Conservation (phyloP, 2,113 vertebrate species). For the Oreocharis arfaki region DNA sequence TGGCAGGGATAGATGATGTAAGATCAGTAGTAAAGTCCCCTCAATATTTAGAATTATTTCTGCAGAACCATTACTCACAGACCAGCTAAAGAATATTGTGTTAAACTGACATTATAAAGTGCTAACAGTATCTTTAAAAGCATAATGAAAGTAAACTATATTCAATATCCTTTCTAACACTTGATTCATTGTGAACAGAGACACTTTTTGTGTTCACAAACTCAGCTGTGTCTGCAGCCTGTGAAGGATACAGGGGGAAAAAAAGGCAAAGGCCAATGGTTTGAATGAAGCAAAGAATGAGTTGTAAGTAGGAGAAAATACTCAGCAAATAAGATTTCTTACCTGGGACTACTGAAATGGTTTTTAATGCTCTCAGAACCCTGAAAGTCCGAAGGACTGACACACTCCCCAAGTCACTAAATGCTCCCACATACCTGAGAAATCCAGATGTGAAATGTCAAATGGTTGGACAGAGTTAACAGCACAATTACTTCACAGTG, state of each 20-base stretch:
- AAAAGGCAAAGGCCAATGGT: not conserved
- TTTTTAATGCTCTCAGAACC: conserved; percentile 92
- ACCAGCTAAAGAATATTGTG: not conserved
- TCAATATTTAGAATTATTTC: not conserved
- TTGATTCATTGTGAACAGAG: conserved; percentile 70
- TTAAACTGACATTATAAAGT: not conserved
- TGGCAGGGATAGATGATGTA: not conserved
- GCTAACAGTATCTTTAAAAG: not conserved
- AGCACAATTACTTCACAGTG: not conserved
- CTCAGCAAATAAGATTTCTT: conserved; percentile 50
- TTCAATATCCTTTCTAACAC: conserved; percentile 60
- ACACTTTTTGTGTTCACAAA: conserved; percentile 73
- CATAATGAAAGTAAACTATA: not conserved
- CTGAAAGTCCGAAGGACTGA: conserved; percentile 89
- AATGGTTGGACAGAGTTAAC: not conserved
- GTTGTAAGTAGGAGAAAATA: not conserved
- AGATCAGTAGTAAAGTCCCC: not conserved
- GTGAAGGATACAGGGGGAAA: not conserved
- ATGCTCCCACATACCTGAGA: conserved; percentile 82
- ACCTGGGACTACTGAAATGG: conserved; percentile 93
- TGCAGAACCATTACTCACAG: not conserved
- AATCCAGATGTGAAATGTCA: not conserved
- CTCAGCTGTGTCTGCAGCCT: conserved; percentile 70
- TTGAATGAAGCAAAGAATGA: not conserved
- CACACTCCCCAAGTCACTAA: conserved; percentile 78